Base-by-base conservation (phyloP, 2,888 invertebrate genomes). In the Homarus gammarus region DNA sequence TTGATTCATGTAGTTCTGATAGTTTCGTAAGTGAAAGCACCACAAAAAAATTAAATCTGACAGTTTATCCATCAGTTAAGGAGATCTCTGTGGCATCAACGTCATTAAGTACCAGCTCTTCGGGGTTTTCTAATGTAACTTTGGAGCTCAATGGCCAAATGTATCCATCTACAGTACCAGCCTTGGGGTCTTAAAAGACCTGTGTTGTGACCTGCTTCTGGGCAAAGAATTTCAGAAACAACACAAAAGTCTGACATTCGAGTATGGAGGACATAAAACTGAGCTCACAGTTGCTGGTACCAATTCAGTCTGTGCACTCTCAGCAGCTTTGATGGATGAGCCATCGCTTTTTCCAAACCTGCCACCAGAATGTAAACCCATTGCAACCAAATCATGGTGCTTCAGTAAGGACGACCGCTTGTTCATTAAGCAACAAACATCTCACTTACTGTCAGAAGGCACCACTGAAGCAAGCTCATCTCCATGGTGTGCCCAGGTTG, bases 401-500 rank as follows among this genome's bases (percentile, higher is more conserved):
- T 85, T 33, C 64, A 33, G 49, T 68, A 85, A 77, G 31, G 78
- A 78, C 78, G 78, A 77, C 68, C n/a, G n/a, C n/a, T n/a, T 3
- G 44, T 10, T 33, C 49, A 85, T 78, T 78, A 31, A 31, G 61
- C 56, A 56, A 78, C n/a, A 33, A 72, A 70, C 78, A 27, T 8
- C 1, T 61, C 56, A 0, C 56, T 75, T 18, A 2, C 75, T 22
- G 75, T 49, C 49, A 49, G 56, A 38, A n/a, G 38, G 61, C 0
- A 85, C 91, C 12, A 92, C 89, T 81, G 92, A 92, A 82, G 75
- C 84, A 36, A 92, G 91, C 56, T 83, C 81, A 61, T 92, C 91
- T 22, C 91, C 89, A 15, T 92, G 91, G 90, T 15, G 84, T 2
- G 90, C 91, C 18, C 92, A 92, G 40, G 89, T 85, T 6, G 75